Base-by-base conservation (phyloP, 2,888 invertebrate genomes). In the Liopterus haemorrhoidalis region DNA sequence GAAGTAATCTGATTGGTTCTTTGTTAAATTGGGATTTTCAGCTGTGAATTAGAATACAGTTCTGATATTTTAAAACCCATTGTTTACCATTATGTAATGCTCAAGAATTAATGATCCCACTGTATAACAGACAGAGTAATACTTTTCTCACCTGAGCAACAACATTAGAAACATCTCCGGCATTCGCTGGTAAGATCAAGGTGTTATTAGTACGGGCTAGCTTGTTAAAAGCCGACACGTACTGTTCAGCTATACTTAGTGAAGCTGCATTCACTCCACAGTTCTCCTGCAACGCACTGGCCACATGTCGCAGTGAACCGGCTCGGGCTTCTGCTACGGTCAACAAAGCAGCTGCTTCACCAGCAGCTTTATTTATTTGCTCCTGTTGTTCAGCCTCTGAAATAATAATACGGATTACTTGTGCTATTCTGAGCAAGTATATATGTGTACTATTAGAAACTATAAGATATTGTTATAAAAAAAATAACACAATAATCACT, bases 191-290 rank as follows among this genome's bases (percentile, higher is more conserved):
- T 53, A 99, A 69, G 55, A 99, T 88, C 48, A 99, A 74, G 0
- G 97, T 99, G 68, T 97, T 99, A 62, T 83, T 89, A 8, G 85
- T 84, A 66, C 89, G 85, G 1, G 99, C 97, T 50, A 99, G 70
- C 60, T 93, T 85, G 61, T 88, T 80, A 69, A 99, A 99, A 9
- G 97, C 96, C 14, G 77, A 71, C 25, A 99, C 91, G 64, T 99
- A 99, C 64, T 96, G 90, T 62, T 99, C 96, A 0, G 99, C 99
- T 49, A 99, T 75, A 9, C 83, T 82, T 25, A 97, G 71, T 0
- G 92, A 84, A 2, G 97, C 97, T 0, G 97, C 99, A 69, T 89
- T 83, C 51, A 80, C 79, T 15, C 91, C 95, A 60, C 86, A 55
- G 43, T 63, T 59, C 46, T 59, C 59, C 12, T 60, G 57, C 14